Evolutionary conservation across 2,888 invertebrate genomes (phyloP).

Genomic region (Amblyteles armatorius): DNA sequence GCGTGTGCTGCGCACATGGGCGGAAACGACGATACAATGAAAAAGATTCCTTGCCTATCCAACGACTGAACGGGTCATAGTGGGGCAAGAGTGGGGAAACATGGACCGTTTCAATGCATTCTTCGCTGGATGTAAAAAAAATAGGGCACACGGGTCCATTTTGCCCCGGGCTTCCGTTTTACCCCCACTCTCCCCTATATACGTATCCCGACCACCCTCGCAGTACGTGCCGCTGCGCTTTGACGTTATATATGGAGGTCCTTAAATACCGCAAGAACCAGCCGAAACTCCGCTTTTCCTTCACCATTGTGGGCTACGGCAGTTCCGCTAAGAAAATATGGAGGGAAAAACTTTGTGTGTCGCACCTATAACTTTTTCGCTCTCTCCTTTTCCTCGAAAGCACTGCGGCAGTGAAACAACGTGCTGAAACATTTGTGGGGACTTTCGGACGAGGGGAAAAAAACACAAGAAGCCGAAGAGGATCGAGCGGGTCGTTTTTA

Average conservation of each 20-base stretch:
- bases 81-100: too few relatives aligned
- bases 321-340: conserved; percentile 63
- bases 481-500: conserved; percentile 57
- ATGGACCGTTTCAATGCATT: too few relatives aligned
- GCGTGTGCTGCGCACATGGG: conserved; percentile 75
- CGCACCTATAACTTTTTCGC: conserved; percentile 49
- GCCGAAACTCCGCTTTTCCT: conserved; percentile 26
- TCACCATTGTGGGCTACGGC: conserved; percentile 30
- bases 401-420: conserved; percentile 13
- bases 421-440: conserved; percentile 70
- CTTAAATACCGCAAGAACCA: conserved; percentile 63
- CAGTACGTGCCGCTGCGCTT: conserved; percentile 42
- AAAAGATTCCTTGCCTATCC: conserved; percentile 39
- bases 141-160: too few relatives aligned
- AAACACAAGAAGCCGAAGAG: conserved; percentile 57
- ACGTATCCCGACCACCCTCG: conserved; percentile 63
- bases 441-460: conserved; percentile 54
- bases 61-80: not conserved
- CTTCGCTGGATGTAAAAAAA: too few relatives aligned
- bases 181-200: too few relatives aligned
- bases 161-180: too few relatives aligned
- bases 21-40: conserved; percentile 72
- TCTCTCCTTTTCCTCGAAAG: conserved; percentile 26
- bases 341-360: conserved; percentile 41
- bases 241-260: conserved; percentile 56